These are phyloP conservation scores for Emys orbicularis DNA, from an alignment of 2,797 vertebrate genomes.

Conservation along the genomic window DNA sequence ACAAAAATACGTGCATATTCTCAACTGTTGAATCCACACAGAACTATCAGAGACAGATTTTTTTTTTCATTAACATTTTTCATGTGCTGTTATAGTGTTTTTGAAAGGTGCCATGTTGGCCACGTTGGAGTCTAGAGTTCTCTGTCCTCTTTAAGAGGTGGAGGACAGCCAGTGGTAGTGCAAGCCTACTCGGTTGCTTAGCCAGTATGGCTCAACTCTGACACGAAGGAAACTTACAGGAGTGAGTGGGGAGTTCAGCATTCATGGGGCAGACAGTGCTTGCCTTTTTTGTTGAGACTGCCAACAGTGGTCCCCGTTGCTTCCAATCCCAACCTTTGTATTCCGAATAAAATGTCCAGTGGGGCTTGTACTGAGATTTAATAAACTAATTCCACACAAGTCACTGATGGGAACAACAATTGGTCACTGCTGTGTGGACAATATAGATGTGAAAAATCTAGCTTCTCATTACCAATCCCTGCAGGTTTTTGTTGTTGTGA, in stretches of 20 bases:
- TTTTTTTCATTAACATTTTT: background rate
- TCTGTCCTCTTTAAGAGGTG: conserved; percentile 38
- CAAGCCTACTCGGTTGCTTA: conserved; percentile 59
- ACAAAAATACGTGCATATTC: background rate
- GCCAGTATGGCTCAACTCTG: background rate
- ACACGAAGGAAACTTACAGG: background rate
- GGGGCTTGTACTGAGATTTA: background rate
- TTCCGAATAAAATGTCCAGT: background rate
- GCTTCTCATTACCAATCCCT: background rate
- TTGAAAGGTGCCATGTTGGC: background rate
- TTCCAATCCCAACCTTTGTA: background rate
- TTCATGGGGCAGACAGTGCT: background rate
- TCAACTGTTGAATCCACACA: background rate
- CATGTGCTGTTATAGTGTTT: background rate
- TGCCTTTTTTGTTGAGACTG: background rate
- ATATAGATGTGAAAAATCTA: conserved; percentile 20
- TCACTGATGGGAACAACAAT: conserved; percentile 11
- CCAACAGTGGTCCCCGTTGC: background rate
- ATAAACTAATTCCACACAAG: conserved; percentile 9
- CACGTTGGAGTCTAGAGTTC: background rate
- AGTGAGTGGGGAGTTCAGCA: background rate
- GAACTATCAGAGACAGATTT: background rate
- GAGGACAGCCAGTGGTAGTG: background rate
- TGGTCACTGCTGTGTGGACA: conserved; percentile 13
- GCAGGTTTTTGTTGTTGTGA: background rate